Evolutionary conservation across 1,140 invertebrate species (phyloP).

Genomic region (Ooceraea biroi): DNA sequence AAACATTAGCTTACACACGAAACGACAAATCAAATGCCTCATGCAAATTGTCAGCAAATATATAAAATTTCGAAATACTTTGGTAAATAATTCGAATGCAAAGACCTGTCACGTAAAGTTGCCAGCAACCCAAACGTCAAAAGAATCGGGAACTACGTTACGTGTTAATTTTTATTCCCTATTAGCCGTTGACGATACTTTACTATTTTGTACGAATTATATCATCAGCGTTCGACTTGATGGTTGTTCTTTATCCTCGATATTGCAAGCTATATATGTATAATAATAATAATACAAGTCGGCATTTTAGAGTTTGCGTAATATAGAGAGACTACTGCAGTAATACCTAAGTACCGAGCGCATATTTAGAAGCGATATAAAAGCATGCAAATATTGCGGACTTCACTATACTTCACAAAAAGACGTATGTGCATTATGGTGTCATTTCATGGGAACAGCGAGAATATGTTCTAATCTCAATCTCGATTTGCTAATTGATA

Average conservation of each 20-base stretch:
- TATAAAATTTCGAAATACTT: conserved; percentile 15
- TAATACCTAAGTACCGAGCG: background rate
- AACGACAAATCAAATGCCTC: conserved; percentile 1
- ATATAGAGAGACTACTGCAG: background rate
- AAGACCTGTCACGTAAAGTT: conserved; percentile 64
- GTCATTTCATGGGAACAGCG: conserved; percentile 10
- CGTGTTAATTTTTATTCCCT: conserved; percentile 14
- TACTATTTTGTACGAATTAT: background rate
- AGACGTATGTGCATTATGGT: background rate
- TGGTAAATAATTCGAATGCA: conserved; percentile 47
- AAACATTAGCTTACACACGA: conserved; percentile 1
- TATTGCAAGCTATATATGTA: background rate
- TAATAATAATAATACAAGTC: background rate
- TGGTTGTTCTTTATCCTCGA: conserved; percentile 11
- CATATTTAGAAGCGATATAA: background rate
- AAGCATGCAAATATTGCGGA: conserved; percentile 18
- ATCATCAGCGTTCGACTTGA: background rate
- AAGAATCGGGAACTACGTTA: conserved; percentile 35
- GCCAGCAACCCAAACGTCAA: conserved; percentile 50
- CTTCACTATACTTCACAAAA: background rate
- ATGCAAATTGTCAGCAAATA: conserved; percentile 26
- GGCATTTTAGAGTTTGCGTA: background rate
- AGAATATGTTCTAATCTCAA: background rate
- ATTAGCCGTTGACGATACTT: background rate
- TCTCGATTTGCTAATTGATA: background rate